phyloP scores from a whole-genome alignment of 1,140 invertebrate genomes.

The Archegozetes longisetosus region DNA sequence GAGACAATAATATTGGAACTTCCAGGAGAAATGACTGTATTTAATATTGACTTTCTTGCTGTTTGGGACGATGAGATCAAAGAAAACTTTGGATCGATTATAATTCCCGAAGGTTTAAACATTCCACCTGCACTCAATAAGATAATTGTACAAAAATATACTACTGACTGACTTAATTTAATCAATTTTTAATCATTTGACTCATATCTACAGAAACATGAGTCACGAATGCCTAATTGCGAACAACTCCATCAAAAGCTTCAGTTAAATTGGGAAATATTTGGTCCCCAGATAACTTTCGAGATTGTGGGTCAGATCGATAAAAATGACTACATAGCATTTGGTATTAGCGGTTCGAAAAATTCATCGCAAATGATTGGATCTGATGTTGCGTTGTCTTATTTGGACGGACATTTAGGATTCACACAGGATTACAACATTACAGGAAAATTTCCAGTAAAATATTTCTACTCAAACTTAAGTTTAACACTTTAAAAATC shows the following conservation, averaged over 20 bases:
- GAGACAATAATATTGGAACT: slow-evolving; percentile 74
- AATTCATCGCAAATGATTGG: slow-evolving; percentile 44
- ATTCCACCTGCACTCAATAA: slow-evolving; percentile 46
- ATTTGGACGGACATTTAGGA: slow-evolving; percentile 46
- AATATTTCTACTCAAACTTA: neutral
- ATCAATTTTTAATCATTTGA: neutral
- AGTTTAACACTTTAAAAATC: slow-evolving; percentile 4
- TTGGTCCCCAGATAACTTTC: slow-evolving; percentile 26
- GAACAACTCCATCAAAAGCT: slow-evolving; percentile 25
- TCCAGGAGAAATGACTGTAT: slow-evolving; percentile 63
- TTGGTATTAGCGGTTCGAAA: slow-evolving; percentile 60
- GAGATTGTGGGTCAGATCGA: slow-evolving; percentile 25
- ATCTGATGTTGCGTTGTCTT: slow-evolving; percentile 65
- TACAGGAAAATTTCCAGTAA: slow-evolving; percentile 52
- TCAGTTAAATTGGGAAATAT: slow-evolving; percentile 27
- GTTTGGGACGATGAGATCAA: slow-evolving; percentile 58
- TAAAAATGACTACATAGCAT: slow-evolving; percentile 71
- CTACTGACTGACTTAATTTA: neutral
- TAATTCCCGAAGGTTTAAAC: slow-evolving; percentile 68
- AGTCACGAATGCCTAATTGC: slow-evolving; percentile 24
- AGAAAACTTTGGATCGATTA: slow-evolving; percentile 77
- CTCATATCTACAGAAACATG: slow-evolving; percentile 17
- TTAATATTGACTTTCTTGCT: slow-evolving; percentile 79
- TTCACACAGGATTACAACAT: slow-evolving; percentile 69
- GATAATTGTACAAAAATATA: slow-evolving; percentile 17